Percentiles rank a stretch among this genome's conserved stretches.
These are phyloP conservation scores for Creontiades dilutus DNA, from an alignment of 2,888 invertebrate genomes.

Conservation along the genomic window DNA sequence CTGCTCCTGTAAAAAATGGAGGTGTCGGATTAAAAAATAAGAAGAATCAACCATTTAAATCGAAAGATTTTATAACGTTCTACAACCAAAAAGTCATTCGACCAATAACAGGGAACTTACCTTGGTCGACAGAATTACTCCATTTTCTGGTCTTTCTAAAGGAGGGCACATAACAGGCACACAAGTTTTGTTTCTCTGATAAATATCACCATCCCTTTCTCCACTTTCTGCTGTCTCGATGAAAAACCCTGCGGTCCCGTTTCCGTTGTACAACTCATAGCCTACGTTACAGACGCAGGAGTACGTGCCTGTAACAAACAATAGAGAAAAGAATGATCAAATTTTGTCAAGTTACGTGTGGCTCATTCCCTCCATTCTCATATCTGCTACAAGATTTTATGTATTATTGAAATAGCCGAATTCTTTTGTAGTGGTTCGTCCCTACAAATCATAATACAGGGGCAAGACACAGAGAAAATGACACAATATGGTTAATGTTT, in stretches of 20 bases:
- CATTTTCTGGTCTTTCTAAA: slow-evolving; percentile 89
- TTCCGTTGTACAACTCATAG: slow-evolving; percentile 90
- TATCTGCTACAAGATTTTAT: too few species aligned
- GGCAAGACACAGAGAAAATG: too few species aligned
- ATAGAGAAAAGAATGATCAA: background rate
- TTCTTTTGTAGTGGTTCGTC: too few species aligned
- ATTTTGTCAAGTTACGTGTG: too few species aligned
- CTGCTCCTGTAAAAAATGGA: slow-evolving; percentile 79
- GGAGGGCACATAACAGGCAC: slow-evolving; percentile 94
- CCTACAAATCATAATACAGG: too few species aligned
- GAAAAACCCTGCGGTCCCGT: slow-evolving; percentile 93
- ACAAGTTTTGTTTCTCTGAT: slow-evolving; percentile 95
- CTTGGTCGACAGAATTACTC: slow-evolving; percentile 89
- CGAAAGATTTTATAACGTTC: too few species aligned
- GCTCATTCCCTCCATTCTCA: too few species aligned
- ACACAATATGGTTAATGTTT: too few species aligned
- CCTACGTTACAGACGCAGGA: slow-evolving; percentile 95
- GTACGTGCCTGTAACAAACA: slow-evolving; percentile 78
- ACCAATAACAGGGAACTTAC: background rate
- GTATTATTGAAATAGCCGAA: too few species aligned
- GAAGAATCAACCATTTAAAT: too few species aligned
- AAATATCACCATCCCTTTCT: slow-evolving; percentile 91
- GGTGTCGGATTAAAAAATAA: too few species aligned
- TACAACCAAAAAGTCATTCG: too few species aligned
- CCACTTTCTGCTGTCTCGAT: slow-evolving; percentile 92